These are phyloP conservation scores for Sebastes vulpes DNA, from an alignment of 2,797 vertebrate genomes.

Conservation along the genomic window DNA sequence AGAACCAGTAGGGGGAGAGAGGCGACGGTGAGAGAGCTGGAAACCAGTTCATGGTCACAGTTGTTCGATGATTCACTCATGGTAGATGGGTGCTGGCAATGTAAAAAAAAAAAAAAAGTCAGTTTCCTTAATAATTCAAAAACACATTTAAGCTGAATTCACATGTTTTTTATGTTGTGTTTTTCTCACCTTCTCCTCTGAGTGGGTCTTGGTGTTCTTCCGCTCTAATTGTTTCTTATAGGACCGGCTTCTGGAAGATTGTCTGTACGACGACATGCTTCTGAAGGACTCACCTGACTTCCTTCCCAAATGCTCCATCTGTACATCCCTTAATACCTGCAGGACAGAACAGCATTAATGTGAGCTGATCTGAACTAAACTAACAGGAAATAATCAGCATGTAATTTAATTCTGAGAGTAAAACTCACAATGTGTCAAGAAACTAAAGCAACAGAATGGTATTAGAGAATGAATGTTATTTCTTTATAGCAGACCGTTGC, in stretches of 20 bases:
- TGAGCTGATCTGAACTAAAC: not conserved
- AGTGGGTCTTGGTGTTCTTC: conserved; percentile 31
- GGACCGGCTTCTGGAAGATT: conserved; percentile 56
- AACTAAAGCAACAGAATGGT: not conserved
- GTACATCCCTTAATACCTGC: conserved; percentile 75
- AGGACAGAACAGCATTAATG: not conserved
- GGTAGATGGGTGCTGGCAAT: conserved; percentile 50
- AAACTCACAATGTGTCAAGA: not conserved
- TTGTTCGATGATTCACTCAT: conserved; percentile 50
- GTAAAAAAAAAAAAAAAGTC: not conserved
- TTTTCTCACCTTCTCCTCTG: conserved; percentile 60
- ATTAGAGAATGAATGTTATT: not conserved
- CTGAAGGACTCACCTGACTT: conserved; percentile 54
- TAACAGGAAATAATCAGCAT: not conserved
- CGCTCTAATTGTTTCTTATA: conserved; percentile 41
- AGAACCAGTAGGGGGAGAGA: conserved; percentile 72
- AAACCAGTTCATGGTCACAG: conserved; percentile 72
- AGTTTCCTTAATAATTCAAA: not conserved
- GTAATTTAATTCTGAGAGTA: not conserved
- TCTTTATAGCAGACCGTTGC: not conserved
- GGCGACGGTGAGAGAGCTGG: conserved; percentile 81
- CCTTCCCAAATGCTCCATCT: conserved; percentile 62
- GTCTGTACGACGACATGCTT: conserved; percentile 45
- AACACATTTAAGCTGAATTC: not conserved
- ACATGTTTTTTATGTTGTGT: not conserved